These are phyloP conservation scores for Plebejus melissa DNA, from an alignment of 2,888 invertebrate species.

Conservation along the genomic window DNA sequence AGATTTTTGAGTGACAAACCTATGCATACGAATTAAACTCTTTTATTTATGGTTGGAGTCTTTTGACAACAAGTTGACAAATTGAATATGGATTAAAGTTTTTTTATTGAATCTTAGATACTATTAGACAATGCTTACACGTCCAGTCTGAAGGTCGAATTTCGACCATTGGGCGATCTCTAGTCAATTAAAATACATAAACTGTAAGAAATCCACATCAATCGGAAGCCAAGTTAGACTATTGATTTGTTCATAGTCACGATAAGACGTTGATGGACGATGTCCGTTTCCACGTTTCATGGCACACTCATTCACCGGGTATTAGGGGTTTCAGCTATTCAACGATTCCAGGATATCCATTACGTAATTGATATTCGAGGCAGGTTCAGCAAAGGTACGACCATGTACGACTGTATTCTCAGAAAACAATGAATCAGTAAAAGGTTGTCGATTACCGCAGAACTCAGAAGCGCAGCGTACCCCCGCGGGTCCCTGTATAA, in stretches of 20 bases:
- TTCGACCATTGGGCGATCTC: no score
- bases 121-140: no score
- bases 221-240: background rate
- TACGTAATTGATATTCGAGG: background rate
- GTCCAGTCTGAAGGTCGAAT: no score
- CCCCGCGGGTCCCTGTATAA: no score
- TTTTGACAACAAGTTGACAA: no score
- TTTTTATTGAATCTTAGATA: no score
- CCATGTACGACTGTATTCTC: background rate
- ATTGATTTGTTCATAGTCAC: constrained; percentile 3
- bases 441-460: constrained; percentile 24
- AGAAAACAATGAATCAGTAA: background rate
- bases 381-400: background rate
- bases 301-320: background rate
- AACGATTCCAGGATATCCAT: background rate
- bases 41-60: no score
- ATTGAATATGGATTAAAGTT: no score
- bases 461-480: background rate
- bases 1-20: no score
- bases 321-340: background rate
- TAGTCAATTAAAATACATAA: background rate
- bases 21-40: no score
- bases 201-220: background rate
- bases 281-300: constrained; percentile 9
- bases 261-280: constrained; percentile 6